phyloP scores from a whole-genome alignment of 2,113 vertebrate genomes.

The Aptenodytes patagonicus region DNA sequence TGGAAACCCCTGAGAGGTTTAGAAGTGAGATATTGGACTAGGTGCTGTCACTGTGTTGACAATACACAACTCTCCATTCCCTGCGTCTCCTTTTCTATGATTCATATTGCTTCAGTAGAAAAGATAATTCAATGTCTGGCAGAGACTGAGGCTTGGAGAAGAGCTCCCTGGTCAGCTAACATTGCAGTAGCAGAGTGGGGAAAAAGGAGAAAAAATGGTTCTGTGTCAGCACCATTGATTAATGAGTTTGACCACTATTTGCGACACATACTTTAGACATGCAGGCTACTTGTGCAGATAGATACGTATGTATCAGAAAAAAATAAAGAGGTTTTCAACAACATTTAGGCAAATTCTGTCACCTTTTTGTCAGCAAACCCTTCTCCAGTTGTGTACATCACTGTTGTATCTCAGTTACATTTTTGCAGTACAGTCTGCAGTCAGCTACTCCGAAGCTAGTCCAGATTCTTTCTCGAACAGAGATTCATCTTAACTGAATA shows the following conservation, averaged over 20 bases:
- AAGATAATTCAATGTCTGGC: not conserved
- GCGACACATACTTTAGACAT: not conserved
- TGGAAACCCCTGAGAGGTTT: not conserved
- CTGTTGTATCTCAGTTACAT: not conserved
- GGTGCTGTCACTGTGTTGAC: not conserved
- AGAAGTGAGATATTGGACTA: not conserved
- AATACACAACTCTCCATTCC: not conserved
- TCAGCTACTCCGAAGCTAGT: not conserved
- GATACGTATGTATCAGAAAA: not conserved
- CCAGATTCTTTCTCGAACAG: not conserved
- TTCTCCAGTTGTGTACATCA: not conserved
- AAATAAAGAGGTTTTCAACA: not conserved
- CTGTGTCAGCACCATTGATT: not conserved
- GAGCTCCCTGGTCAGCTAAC: not conserved
- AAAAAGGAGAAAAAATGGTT: not conserved
- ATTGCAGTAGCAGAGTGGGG: not conserved
- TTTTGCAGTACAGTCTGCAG: not conserved
- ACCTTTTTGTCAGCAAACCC: not conserved
- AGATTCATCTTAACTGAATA: not conserved
- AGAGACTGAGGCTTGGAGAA: not conserved
- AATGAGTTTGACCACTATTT: not conserved
- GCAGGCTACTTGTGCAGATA: not conserved
- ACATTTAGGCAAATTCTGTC: not conserved
- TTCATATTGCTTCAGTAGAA: not conserved
- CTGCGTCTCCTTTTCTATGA: not conserved